phyloP scores from a whole-genome alignment of 1,140 invertebrate species.

The Drosophila nannoptera region DNA sequence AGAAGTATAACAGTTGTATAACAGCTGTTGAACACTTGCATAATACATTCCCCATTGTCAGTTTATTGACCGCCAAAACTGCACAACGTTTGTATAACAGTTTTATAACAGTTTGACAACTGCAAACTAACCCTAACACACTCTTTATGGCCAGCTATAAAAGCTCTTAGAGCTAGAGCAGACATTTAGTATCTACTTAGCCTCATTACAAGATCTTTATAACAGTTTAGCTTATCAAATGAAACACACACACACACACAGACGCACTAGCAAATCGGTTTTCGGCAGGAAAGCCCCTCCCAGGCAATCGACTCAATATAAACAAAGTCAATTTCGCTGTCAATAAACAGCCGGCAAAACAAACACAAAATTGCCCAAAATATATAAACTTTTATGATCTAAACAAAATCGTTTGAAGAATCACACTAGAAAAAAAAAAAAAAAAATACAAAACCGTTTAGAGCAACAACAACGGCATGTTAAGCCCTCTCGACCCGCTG shows the following conservation, averaged over 20 bases:
- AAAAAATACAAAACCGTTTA: not conserved
- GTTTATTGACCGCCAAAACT: too few species aligned
- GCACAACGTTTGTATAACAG: not conserved
- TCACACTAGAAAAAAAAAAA: constrained; percentile 31
- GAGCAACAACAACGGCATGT: too few species aligned
- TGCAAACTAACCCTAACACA: not conserved
- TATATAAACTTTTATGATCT: constrained; percentile 39
- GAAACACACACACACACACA: too few species aligned
- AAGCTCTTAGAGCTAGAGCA: not conserved
- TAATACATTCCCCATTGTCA: too few species aligned
- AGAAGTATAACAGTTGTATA: constrained; percentile 1
- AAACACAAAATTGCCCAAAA: constrained; percentile 22
- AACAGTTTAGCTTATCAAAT: constrained; percentile 21
- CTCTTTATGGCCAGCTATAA: not conserved
- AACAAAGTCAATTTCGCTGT: constrained; percentile 11
- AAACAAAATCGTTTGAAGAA: constrained; percentile 36
- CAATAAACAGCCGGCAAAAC: constrained; percentile 25
- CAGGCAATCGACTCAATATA: constrained; percentile 7
- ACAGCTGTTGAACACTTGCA: constrained; percentile 4
- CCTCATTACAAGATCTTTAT: constrained; percentile 2
- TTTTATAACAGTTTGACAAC: constrained; percentile 15
- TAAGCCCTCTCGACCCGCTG: too few species aligned
- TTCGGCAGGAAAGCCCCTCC: not conserved
- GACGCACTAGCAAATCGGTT: not conserved
- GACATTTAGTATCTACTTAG: not conserved